A percentile compares a stretch with the other conserved stretches of the same genome.
Conservation (phyloP, 2,888 invertebrate genomes). For the Perizoma flavofasciatum region DNA sequence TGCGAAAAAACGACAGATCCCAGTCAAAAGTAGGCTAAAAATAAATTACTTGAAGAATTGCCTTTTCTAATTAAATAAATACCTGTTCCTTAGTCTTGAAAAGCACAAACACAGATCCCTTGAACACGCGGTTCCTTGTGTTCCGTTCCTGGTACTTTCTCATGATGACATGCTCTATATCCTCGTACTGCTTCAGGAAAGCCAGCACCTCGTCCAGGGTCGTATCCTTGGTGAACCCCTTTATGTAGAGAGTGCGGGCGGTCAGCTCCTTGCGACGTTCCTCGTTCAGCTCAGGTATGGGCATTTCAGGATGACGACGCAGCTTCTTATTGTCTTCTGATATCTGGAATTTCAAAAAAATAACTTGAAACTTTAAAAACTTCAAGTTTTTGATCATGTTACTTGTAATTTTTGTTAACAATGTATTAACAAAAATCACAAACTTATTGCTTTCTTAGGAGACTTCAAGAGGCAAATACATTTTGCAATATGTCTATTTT, state of each 20-base stretch:
- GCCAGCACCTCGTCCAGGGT: conserved; percentile 88
- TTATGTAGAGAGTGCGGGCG: conserved; percentile 92
- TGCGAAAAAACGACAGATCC: too few species aligned
- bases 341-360: conserved; percentile 63
- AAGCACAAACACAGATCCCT: conserved; percentile 96
- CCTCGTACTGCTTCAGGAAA: conserved; percentile 88
- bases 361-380: too few species aligned
- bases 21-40: too few species aligned
- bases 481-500: too few species aligned
- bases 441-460: too few species aligned
- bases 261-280: conserved; percentile 91
- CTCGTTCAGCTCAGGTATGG: conserved; percentile 93
- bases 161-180: conserved; percentile 87
- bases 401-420: too few species aligned
- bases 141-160: conserved; percentile 85
- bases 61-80: conserved; percentile 2
- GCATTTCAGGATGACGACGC: conserved; percentile 88
- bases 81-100: conserved; percentile 91
- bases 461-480: too few species aligned
- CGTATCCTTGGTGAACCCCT: conserved; percentile 91
- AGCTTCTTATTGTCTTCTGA: conserved; percentile 88
- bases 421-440: too few species aligned
- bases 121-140: conserved; percentile 87
- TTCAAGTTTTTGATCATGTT: too few species aligned
- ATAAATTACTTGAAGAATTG: too few species aligned